A percentile compares a stretch with the other conserved stretches of the same genome.
Evolutionary conservation across 1,140 invertebrate genomes (phyloP).

Genomic region (Phymorhynchus buccinoides): DNA sequence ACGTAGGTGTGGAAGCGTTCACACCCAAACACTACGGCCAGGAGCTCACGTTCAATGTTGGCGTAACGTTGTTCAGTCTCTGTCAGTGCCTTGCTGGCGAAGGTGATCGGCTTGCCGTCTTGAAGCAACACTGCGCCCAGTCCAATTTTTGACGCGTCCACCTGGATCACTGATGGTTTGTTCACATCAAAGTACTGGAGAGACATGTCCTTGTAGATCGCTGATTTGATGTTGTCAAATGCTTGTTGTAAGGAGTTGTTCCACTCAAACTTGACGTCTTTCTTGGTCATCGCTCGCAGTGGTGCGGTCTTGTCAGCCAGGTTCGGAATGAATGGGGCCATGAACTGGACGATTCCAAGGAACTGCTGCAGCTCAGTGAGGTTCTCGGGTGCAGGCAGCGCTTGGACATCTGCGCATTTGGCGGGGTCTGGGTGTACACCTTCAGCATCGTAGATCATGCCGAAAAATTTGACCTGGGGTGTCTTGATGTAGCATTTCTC

Average conservation of each 20-base stretch:
- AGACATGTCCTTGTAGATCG: conserved; percentile 38
- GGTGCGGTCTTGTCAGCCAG: conserved; percentile 21
- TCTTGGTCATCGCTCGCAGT: conserved; percentile 38
- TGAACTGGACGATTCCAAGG: conserved; percentile 70
- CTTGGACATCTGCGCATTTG: conserved; percentile 65
- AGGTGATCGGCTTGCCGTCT: conserved; percentile 71
- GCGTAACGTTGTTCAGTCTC: conserved; percentile 72
- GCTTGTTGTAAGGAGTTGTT: conserved; percentile 36
- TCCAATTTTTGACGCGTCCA: conserved; percentile 56
- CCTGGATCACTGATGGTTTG: conserved; percentile 45
- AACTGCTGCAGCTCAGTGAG: conserved; percentile 41
- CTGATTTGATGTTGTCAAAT: conserved; percentile 48
- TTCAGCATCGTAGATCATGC: conserved; percentile 63
- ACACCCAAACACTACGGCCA: conserved; percentile 74
- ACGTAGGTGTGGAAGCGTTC: conserved; percentile 71
- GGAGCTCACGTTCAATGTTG: conserved; percentile 74
- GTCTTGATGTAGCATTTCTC: neutral
- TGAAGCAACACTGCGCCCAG: conserved; percentile 72
- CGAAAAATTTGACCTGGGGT: conserved; percentile 56
- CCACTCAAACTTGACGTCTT: conserved; percentile 53
- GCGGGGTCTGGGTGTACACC: conserved; percentile 69
- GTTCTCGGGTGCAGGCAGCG: conserved; percentile 28
- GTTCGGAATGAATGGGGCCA: conserved; percentile 45
- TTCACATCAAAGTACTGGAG: conserved; percentile 50
- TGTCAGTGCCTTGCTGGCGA: conserved; percentile 71